Percentiles rank a stretch among this genome's conserved stretches.
Evolutionary conservation across 2,888 invertebrate species (phyloP).

Genomic region (Oscheius sp.): DNA sequence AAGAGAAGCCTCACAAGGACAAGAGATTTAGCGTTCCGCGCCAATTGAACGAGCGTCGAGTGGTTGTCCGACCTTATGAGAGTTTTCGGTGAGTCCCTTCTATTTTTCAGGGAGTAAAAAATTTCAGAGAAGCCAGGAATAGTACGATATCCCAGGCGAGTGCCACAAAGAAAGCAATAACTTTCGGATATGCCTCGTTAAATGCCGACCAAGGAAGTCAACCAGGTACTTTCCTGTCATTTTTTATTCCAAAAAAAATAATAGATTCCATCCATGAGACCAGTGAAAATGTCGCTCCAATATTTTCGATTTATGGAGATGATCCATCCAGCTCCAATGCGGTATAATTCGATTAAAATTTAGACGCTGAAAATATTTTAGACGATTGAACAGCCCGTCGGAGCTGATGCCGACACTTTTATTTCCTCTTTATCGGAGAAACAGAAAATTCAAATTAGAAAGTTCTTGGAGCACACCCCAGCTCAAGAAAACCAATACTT

Average conservation of each 20-base stretch:
- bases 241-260: no score
- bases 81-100: constrained; percentile 44
- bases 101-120: not conserved
- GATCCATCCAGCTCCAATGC: constrained; percentile 41
- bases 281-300: constrained; percentile 35
- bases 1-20: not conserved
- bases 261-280: not conserved
- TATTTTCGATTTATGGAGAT: constrained; percentile 53
- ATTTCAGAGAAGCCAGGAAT: not conserved
- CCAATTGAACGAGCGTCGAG: constrained; percentile 35
- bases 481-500: constrained; percentile 51
- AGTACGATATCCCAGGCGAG: constrained; percentile 1
- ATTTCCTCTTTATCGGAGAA: constrained; percentile 50
- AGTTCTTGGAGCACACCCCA: constrained; percentile 48
- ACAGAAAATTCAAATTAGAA: constrained; percentile 43
- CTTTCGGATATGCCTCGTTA: constrained; percentile 25
- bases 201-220: constrained; percentile 19
- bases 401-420: constrained; percentile 52
- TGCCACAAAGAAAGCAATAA: constrained; percentile 12
- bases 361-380: not conserved
- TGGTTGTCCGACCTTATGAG: constrained; percentile 51
- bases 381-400: constrained; percentile 46
- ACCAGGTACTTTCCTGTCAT: not conserved
- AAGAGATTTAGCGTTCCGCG: constrained; percentile 24
- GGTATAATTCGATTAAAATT: no score